A percentile compares a stretch with the other conserved stretches of the same genome.
These are phyloP conservation scores for Anguilla marmorata DNA, from an alignment of 2,797 vertebrate species.

Conservation along the genomic window DNA sequence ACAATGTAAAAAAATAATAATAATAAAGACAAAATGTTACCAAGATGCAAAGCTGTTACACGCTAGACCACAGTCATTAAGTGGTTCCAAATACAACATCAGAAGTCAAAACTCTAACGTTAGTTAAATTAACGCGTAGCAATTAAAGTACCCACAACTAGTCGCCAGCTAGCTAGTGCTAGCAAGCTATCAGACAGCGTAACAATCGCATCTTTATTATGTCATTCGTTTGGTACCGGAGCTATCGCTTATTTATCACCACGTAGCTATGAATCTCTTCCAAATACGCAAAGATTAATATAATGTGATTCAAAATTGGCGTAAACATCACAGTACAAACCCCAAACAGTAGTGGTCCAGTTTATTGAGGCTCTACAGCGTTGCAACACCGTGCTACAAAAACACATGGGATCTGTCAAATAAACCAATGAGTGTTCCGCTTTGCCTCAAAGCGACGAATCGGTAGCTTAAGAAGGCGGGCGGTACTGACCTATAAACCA, in stretches of 20 bases:
- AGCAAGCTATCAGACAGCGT: conserved; percentile 2
- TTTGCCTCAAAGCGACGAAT: conserved; percentile 45
- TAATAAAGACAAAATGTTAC: neutral
- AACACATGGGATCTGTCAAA: conserved; percentile 37
- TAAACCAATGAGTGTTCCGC: conserved; percentile 60
- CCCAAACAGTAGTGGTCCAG: conserved; percentile 38
- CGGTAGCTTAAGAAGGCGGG: conserved; percentile 45
- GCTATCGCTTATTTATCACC: neutral
- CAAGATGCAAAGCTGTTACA: neutral
- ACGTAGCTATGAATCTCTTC: neutral
- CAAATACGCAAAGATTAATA: conserved; percentile 11
- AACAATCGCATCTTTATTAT: neutral
- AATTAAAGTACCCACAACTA: neutral
- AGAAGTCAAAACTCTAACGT: neutral
- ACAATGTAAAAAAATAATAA: neutral
- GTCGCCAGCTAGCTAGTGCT: neutral
- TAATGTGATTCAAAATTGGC: neutral
- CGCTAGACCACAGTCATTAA: neutral
- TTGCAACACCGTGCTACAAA: conserved; percentile 55
- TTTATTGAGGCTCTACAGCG: conserved; percentile 43
- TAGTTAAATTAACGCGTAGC: neutral
- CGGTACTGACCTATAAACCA: conserved; percentile 7
- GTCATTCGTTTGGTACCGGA: neutral
- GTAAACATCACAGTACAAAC: conserved; percentile 46
- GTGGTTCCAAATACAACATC: neutral